Evolutionary conservation across 2,113 vertebrate genomes (phyloP).

Genomic region (Piaya cayana): DNA sequence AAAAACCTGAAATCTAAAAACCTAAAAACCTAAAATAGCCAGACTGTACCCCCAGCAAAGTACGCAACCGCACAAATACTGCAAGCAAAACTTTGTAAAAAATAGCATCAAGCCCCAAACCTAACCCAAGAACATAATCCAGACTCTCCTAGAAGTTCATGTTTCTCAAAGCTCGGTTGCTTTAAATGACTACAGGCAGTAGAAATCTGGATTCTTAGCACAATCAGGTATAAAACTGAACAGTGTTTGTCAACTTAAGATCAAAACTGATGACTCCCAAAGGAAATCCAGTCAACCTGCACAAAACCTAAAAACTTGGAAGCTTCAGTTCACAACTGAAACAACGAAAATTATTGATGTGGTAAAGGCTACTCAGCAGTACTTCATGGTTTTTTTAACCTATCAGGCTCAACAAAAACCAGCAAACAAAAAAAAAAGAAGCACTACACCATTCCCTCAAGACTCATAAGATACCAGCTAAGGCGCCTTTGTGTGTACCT

Average conservation of each 20-base stretch:
- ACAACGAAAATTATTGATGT: background rate
- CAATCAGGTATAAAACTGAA: background rate
- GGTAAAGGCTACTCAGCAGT: background rate
- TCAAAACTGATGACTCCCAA: background rate
- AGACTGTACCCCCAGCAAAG: background rate
- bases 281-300: background rate
- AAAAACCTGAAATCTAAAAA: background rate
- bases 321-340: background rate
- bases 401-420: background rate
- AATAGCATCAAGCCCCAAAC: background rate
- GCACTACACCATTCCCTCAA: background rate
- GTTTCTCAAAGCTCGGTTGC: background rate
- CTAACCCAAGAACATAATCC: background rate
- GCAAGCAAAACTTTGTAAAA: background rate
- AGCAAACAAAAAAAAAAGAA: background rate
- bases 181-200: background rate
- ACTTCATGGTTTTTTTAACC: background rate
- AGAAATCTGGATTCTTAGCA: background rate
- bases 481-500: background rate
- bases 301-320: background rate
- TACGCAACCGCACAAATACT: background rate
- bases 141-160: background rate
- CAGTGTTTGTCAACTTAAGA: background rate
- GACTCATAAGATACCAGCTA: background rate
- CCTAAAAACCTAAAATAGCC: background rate